Conservation (phyloP, 2,888 invertebrate genomes). For the Scelioninae gen. 1 region DNA sequence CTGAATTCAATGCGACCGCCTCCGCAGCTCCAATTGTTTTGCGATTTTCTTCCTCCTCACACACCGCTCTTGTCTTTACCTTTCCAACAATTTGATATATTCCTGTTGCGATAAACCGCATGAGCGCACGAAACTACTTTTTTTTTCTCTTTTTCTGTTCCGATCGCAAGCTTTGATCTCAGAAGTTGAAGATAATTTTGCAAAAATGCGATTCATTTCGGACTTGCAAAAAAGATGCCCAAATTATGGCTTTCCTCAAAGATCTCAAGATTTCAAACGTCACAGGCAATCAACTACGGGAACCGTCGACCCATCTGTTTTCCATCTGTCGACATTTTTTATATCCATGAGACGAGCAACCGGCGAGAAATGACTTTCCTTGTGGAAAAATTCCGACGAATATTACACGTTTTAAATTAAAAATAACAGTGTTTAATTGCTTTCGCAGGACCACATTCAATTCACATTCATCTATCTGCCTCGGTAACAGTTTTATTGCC, state of each 20-base stretch:
- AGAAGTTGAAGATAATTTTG: slow-evolving; percentile 5
- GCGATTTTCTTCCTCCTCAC: slow-evolving; percentile 75
- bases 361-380: slow-evolving; percentile 35
- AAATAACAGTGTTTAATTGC: slow-evolving; percentile 31
- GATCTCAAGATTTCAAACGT: slow-evolving; percentile 69
- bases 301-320: slow-evolving; percentile 68
- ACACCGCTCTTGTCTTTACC: slow-evolving; percentile 30
- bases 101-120: not conserved
- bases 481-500: too few species aligned
- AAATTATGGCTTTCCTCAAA: slow-evolving; percentile 59
- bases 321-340: slow-evolving; percentile 71
- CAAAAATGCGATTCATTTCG: slow-evolving; percentile 32
- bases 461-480: too few species aligned
- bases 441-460: slow-evolving; percentile 3
- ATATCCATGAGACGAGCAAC: slow-evolving; percentile 21
- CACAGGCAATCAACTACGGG: slow-evolving; percentile 66
- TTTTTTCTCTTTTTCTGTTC: slow-evolving; percentile 22
- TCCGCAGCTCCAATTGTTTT: slow-evolving; percentile 83
- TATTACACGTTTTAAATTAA: too few species aligned
- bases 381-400: slow-evolving; percentile 34
- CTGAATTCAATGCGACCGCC: slow-evolving; percentile 82
- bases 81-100: slow-evolving; percentile 61
- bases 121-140: not conserved
- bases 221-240: slow-evolving; percentile 5
- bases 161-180: slow-evolving; percentile 48